A percentile compares a stretch with the other conserved stretches of the same genome.
Evolutionary conservation across 2,113 vertebrate species (phyloP).

Genomic region (Corythornis madagascariensis): DNA sequence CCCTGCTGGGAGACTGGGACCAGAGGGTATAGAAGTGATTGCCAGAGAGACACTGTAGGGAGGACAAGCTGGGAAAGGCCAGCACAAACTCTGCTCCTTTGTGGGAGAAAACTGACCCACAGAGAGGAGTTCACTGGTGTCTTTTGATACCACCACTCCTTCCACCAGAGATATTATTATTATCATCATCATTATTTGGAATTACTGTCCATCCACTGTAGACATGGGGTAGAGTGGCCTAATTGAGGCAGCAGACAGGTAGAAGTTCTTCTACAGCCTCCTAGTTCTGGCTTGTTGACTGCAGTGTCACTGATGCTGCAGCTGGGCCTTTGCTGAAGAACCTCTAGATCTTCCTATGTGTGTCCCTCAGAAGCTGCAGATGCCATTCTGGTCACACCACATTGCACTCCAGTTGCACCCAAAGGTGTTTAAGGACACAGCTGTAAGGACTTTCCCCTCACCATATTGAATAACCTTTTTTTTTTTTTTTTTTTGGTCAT

Average conservation of each 20-base stretch:
- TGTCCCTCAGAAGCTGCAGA: not conserved
- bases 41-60: not conserved
- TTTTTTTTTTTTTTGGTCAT: not conserved
- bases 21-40: not conserved
- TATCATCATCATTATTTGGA: not conserved
- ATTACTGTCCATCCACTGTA: not conserved
- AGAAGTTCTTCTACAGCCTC: not conserved
- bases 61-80: not conserved
- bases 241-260: not conserved
- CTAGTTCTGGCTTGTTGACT: rapidly evolving
- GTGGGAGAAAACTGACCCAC: not conserved
- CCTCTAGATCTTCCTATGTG: rapidly evolving
- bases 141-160: not conserved
- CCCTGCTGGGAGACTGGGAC: not conserved
- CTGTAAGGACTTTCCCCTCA: not conserved
- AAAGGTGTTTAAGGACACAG: not conserved
- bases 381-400: not conserved
- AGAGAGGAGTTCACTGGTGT: not conserved
- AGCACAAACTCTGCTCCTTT: not conserved
- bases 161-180: not conserved
- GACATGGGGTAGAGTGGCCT: not conserved
- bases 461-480: not conserved
- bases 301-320: not conserved
- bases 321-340: not conserved
- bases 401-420: not conserved